Evolutionary conservation across 1,140 invertebrate species (phyloP).

Genomic region (Euwallacea fornicatus): DNA sequence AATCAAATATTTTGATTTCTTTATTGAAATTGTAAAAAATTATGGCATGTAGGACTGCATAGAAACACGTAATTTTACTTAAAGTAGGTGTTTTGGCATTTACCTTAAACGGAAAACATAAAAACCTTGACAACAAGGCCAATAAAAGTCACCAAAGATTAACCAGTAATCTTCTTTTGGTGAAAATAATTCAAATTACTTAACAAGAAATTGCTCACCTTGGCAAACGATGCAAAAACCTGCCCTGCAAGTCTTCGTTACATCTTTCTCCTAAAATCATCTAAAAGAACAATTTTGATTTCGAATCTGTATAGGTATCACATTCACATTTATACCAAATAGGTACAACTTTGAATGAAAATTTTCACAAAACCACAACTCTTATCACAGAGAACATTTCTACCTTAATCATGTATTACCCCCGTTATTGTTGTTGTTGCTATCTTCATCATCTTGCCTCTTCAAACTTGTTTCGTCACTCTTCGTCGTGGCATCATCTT

Average conservation of each 20-base stretch:
- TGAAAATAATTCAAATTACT: conserved; percentile 20
- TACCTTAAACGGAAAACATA: conserved; percentile 16
- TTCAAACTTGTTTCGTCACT: conserved; percentile 33
- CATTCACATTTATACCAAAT: background rate
- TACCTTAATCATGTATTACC: conserved; percentile 32
- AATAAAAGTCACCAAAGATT: conserved; percentile 29
- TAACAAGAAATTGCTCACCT: conserved; percentile 1
- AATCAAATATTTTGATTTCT: too few relatives aligned
- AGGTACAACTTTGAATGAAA: background rate
- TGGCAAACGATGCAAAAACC: too few relatives aligned
- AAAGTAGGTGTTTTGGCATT: conserved; percentile 28
- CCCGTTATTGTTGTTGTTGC: conserved; percentile 45
- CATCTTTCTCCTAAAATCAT: too few relatives aligned
- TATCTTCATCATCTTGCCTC: conserved; percentile 38
- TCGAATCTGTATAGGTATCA: background rate
- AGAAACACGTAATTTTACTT: conserved; percentile 6
- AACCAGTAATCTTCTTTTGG: conserved; percentile 28
- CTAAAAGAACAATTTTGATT: too few relatives aligned
- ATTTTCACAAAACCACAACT: background rate
- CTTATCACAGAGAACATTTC: conserved; percentile 28
- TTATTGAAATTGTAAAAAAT: too few relatives aligned
- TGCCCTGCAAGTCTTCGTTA: too few relatives aligned
- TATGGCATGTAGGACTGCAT: background rate
- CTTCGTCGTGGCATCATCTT: conserved; percentile 43
- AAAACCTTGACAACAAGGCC: conserved; percentile 12